Conservation (phyloP, 2,888 invertebrate genomes). For the Drosophila algonquin region DNA sequence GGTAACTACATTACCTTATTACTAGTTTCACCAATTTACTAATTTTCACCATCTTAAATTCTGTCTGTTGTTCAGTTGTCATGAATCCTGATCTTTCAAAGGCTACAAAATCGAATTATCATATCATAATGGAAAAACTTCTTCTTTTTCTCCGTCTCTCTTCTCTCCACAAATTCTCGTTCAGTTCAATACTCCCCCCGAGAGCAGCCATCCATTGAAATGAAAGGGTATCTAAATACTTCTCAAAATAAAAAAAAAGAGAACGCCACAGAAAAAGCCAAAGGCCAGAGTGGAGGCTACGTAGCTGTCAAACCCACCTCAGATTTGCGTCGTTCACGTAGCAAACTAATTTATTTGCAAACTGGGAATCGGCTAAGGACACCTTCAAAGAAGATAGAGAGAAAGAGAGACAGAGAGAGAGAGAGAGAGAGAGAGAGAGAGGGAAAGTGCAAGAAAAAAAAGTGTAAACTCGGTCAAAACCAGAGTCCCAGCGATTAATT, state of each 20-base stretch:
- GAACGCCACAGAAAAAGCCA: not conserved
- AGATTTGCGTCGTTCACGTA: conserved; percentile 73
- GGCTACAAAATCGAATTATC: no score
- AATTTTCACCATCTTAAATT: no score
- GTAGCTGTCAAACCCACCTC: conserved; percentile 75
- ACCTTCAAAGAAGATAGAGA: conserved; percentile 5
- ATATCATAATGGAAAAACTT: no score
- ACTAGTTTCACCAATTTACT: no score
- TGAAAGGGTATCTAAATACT: not conserved
- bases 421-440: not conserved
- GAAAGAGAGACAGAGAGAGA: not conserved
- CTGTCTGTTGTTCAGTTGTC: no score
- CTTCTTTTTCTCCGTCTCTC: no score
- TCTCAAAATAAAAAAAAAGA: not conserved
- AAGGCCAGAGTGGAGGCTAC: conserved; percentile 18
- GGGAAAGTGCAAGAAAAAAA: not conserved
- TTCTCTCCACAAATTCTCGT: no score
- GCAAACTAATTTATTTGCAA: conserved; percentile 75
- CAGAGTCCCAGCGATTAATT: conserved; percentile 67
- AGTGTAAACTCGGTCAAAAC: conserved; percentile 40
- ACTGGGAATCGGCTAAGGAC: conserved; percentile 62
- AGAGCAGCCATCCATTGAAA: not conserved
- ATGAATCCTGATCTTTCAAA: no score
- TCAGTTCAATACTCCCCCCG: no score
- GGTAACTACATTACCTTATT: no score